Percentiles rank a stretch among this genome's conserved stretches.
phyloP scores from a whole-genome alignment of 1,140 invertebrate genomes.

The Lordiphosa mommai region DNA sequence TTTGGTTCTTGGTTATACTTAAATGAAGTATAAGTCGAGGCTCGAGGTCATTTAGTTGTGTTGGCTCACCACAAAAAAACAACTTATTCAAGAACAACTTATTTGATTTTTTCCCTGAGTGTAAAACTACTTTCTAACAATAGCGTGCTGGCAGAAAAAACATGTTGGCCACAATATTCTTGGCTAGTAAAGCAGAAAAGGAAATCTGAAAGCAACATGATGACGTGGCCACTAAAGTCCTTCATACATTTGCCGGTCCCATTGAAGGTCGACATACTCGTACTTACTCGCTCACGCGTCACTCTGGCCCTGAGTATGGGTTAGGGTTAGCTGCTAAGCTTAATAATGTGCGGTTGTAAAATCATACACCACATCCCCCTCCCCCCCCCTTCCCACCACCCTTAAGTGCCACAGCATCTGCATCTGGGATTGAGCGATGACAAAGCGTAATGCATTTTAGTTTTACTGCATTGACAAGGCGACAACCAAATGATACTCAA shows the following conservation, averaged over 20 bases:
- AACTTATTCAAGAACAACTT: no score
- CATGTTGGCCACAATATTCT: constrained; percentile 29
- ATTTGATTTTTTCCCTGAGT: no score
- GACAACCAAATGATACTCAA: not conserved
- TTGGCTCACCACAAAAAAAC: no score
- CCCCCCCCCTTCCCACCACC: not conserved
- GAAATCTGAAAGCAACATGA: constrained; percentile 21
- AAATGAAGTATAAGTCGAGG: no score
- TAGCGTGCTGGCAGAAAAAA: constrained; percentile 22
- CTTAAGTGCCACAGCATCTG: constrained; percentile 12
- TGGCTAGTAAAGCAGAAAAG: constrained; percentile 8
- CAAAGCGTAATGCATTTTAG: constrained; percentile 23
- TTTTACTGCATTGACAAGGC: constrained; percentile 21
- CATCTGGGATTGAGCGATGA: constrained; percentile 31
- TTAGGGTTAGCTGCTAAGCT: not conserved
- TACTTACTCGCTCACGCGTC: no score
- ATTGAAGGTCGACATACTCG: constrained; percentile 42
- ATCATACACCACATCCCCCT: constrained; percentile 30
- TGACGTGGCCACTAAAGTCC: constrained; percentile 40
- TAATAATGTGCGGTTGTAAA: constrained; percentile 34
- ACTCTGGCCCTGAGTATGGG: not conserved
- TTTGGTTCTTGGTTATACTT: no score
- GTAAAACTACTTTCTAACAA: constrained; percentile 3
- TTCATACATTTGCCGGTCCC: constrained; percentile 14
- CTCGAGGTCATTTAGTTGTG: no score